Conservation (phyloP, 2,888 invertebrate species). For the Alloscopus bannaensis region DNA sequence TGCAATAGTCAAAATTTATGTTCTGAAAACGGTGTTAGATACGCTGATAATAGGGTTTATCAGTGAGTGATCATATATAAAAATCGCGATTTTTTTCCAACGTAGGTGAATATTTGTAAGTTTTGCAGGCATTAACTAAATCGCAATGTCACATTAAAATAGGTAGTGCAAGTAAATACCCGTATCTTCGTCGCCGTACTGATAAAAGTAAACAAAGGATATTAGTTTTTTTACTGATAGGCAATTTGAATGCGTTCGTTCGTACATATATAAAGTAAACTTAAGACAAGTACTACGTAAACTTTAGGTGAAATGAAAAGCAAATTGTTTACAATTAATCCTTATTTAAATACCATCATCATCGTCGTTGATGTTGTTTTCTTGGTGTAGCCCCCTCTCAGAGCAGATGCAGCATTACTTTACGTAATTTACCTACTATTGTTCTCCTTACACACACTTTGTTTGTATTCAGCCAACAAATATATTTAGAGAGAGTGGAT, state of each 20-base stretch:
- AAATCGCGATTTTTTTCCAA: constrained; percentile 59
- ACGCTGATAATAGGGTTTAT: constrained; percentile 55
- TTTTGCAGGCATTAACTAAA: constrained; percentile 64
- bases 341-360: constrained; percentile 45
- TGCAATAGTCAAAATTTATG: constrained; percentile 58
- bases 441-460: constrained; percentile 51
- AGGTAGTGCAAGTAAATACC: constrained; percentile 64
- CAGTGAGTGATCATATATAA: constrained; percentile 62
- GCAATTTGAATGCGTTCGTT: constrained; percentile 63
- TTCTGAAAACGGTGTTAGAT: constrained; percentile 57
- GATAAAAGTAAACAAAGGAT: constrained; percentile 59
- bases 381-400: constrained; percentile 34
- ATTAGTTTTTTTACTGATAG: constrained; percentile 65
- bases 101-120: constrained; percentile 49
- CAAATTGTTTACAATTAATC: constrained; percentile 41
- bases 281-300: constrained; percentile 42
- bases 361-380: constrained; percentile 39
- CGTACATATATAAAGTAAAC: constrained; percentile 45
- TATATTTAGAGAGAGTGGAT: constrained; percentile 52
- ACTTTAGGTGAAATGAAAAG: constrained; percentile 20
- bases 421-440: constrained; percentile 29
- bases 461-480: constrained; percentile 55
- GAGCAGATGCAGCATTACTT: constrained; percentile 32
- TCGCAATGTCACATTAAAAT: constrained; percentile 63
- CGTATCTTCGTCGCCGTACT: constrained; percentile 64